Evolutionary conservation across 2,797 vertebrate genomes (phyloP).

Genomic region (Rhinophrynus dorsalis): DNA sequence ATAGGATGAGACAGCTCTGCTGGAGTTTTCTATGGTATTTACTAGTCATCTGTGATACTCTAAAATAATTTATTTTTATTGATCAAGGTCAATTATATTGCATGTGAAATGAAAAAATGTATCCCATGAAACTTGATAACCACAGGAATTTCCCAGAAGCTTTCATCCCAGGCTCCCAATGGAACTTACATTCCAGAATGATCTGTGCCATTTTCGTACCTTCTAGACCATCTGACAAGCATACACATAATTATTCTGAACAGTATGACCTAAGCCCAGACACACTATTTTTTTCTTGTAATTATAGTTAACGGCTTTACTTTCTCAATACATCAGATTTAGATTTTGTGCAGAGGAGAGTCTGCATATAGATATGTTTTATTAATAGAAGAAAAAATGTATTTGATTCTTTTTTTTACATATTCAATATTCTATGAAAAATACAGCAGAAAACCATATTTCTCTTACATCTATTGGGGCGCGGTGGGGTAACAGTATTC

Average conservation of each 20-base stretch:
- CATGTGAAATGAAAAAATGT: not conserved
- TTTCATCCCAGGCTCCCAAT: not conserved
- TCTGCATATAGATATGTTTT: no score
- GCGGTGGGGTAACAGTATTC: no score
- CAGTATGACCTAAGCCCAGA: not conserved
- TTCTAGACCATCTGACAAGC: constrained; percentile 14
- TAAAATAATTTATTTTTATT: constrained; percentile 7
- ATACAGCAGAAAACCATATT: no score
- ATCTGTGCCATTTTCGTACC: constrained; percentile 5
- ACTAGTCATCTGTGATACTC: constrained; percentile 2
- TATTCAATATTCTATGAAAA: no score
- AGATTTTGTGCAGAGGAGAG: no score
- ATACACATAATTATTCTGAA: not conserved
- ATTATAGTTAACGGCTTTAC: not conserved
- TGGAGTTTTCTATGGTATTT: constrained; percentile 7
- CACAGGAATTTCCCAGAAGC: not conserved
- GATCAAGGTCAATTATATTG: constrained; percentile 29
- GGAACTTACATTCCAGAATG: not conserved
- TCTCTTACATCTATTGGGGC: no score
- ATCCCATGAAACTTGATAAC: constrained; percentile 10
- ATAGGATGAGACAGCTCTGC: constrained; percentile 19
- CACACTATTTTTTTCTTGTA: not conserved
- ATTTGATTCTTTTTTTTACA: no score
- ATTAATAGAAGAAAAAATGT: no score
- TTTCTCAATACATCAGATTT: no score